Conservation (phyloP, 2,113 vertebrate species). For the Raja brachyura region DNA sequence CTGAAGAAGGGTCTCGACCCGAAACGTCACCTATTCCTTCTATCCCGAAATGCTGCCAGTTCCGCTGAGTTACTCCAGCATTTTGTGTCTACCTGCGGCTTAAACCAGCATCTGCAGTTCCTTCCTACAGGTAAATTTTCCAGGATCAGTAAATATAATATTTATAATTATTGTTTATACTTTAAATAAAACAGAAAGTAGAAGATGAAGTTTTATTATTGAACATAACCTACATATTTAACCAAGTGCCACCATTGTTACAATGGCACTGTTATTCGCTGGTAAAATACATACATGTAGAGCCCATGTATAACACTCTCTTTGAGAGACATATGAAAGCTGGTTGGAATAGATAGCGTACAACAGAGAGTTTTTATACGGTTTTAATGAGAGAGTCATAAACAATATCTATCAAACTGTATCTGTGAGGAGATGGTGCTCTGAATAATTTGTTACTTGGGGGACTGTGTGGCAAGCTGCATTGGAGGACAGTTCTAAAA, state of each 20-base stretch:
- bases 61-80: no score
- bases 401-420: constrained; percentile 32
- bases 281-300: neutral
- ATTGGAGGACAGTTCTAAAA: constrained; percentile 2
- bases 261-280: neutral
- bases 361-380: neutral
- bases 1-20: no score
- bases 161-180: neutral
- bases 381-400: constrained; percentile 34
- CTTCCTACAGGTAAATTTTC: neutral
- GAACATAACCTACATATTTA: neutral
- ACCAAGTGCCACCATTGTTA: neutral
- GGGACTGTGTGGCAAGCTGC: constrained; percentile 23
- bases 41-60: no score
- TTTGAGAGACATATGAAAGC: neutral
- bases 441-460: constrained; percentile 36
- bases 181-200: neutral
- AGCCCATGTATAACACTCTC: neutral
- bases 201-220: neutral
- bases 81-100: no score
- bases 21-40: no score
- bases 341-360: neutral
- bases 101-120: no score
- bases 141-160: neutral
- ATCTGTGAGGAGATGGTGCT: constrained; percentile 9